Conservation (phyloP, 2,113 vertebrate genomes). For the Prunella fulvescens region DNA sequence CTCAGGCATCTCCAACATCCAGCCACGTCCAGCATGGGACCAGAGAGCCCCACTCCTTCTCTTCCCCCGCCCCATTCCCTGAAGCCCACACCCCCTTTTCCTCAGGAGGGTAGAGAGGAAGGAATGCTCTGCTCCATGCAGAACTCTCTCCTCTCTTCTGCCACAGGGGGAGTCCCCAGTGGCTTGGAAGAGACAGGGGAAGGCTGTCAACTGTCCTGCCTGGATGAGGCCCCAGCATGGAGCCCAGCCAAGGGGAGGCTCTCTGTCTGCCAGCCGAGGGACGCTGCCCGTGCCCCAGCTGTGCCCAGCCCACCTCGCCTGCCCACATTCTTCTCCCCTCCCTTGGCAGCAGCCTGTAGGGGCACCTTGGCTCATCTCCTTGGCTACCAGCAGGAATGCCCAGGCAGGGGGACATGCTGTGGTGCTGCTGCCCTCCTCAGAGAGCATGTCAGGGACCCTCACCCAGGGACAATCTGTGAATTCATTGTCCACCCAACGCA, state of each 20-base stretch:
- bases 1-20: background rate
- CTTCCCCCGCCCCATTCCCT: rapidly evolving
- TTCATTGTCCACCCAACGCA: background rate
- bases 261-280: background rate
- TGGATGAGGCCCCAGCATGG: background rate
- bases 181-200: background rate
- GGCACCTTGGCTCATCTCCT: background rate
- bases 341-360: background rate
- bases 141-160: background rate
- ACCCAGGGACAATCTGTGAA: background rate
- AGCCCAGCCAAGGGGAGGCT: background rate
- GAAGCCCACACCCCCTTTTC: background rate
- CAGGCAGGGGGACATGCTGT: background rate
- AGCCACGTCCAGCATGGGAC: background rate
- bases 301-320: background rate
- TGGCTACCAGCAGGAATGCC: background rate
- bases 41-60: too few relatives aligned
- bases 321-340: background rate
- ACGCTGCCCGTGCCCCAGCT: background rate
- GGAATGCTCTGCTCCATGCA: background rate
- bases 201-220: background rate
- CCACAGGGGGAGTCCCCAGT: background rate
- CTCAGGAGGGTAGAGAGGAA: background rate
- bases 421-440: background rate
- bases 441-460: background rate